These are phyloP conservation scores for Pammene fasciana DNA, from an alignment of 2,888 invertebrate species.

Conservation along the genomic window DNA sequence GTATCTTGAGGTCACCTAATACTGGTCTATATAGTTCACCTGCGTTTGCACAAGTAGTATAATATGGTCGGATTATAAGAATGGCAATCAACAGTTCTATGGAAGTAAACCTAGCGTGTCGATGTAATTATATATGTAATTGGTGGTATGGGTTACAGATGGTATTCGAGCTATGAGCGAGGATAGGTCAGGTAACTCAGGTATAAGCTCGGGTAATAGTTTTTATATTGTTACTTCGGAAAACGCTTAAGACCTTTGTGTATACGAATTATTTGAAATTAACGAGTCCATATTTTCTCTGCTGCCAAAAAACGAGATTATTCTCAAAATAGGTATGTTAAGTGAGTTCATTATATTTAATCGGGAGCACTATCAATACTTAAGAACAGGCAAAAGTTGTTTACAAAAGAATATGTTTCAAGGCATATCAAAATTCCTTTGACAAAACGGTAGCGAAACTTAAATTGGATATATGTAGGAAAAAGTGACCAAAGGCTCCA, in stretches of 20 bases:
- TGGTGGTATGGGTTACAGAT: constrained; percentile 51
- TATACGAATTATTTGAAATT: constrained; percentile 1
- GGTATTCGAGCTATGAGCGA: constrained; percentile 23
- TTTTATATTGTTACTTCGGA: background rate
- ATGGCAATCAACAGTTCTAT: constrained; percentile 50
- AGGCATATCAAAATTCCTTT: no score
- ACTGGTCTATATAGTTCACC: background rate
- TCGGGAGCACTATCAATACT: no score
- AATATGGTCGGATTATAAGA: constrained; percentile 45
- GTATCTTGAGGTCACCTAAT: background rate
- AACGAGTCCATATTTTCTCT: background rate
- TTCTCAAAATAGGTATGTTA: no score
- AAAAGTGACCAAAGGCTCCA: no score
- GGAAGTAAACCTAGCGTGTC: constrained; percentile 53
- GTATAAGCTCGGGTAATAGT: constrained; percentile 4
- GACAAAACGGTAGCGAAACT: no score
- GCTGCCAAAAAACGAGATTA: no score
- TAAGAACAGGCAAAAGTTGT: no score
- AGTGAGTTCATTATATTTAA: no score
- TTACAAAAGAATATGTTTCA: no score
- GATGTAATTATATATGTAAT: constrained; percentile 64
- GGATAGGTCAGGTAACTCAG: constrained; percentile 35
- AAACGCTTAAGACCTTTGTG: background rate
- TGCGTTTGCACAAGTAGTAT: no score
- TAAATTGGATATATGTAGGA: no score